Conservation (phyloP, 2,888 invertebrate species). For the Cryptocephalus moraei region DNA sequence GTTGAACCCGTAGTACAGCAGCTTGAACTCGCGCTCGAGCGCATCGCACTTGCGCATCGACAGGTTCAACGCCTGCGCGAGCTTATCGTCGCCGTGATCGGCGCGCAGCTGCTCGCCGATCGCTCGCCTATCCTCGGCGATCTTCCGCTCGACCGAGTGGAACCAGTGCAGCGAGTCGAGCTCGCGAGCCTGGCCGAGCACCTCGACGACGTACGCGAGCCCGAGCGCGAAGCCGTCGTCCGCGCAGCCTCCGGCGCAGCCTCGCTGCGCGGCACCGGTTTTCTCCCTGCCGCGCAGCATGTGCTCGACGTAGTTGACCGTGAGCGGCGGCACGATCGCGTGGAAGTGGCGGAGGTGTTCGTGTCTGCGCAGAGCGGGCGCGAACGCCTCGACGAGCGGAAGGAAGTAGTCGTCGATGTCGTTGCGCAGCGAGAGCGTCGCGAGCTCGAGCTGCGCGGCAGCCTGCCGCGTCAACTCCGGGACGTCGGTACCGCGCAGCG, state of each 20-base stretch:
- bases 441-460: constrained; percentile 67
- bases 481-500: constrained; percentile 31
- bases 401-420: constrained; percentile 78
- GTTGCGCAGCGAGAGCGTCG: constrained; percentile 55
- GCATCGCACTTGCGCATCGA: constrained; percentile 75
- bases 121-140: constrained; percentile 48
- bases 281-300: constrained; percentile 86
- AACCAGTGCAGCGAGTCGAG: constrained; percentile 96
- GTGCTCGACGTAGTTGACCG: constrained; percentile 90
- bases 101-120: constrained; percentile 45
- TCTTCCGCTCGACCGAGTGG: constrained; percentile 69
- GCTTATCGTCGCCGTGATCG: constrained; percentile 65
- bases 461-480: constrained; percentile 29
- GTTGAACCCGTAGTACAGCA: constrained; percentile 83
- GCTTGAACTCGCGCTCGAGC: constrained; percentile 73
- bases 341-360: constrained; percentile 86
- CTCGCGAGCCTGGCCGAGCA: constrained; percentile 73
- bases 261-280: constrained; percentile 70
- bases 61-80: constrained; percentile 85
- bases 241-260: constrained; percentile 70
- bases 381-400: constrained; percentile 86
- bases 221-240: constrained; percentile 98
- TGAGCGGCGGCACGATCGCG: constrained; percentile 85
- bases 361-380: constrained; percentile 79
- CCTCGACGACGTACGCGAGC: constrained; percentile 80